Evolutionary conservation across 2,797 vertebrate species (phyloP).

Genomic region (Sebastes flavidus): DNA sequence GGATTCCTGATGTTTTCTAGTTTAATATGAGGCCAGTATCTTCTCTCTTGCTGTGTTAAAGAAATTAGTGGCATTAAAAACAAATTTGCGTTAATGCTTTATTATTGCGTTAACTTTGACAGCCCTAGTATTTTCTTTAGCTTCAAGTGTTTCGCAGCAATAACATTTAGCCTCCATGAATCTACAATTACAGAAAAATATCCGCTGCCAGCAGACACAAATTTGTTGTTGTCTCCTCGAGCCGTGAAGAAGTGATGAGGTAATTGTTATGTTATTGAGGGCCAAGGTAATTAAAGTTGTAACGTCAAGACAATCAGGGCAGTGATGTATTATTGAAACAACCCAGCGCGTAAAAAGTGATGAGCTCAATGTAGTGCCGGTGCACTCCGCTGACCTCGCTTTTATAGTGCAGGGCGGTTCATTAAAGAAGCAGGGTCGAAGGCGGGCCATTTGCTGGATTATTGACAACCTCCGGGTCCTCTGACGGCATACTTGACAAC

Average conservation of each 20-base stretch:
- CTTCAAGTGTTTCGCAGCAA: not conserved
- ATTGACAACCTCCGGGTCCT: slow-evolving; percentile 39
- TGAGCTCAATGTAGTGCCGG: slow-evolving; percentile 31
- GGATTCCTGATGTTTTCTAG: no score
- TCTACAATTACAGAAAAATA: not conserved
- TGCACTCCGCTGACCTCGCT: slow-evolving; percentile 32
- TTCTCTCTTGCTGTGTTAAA: no score
- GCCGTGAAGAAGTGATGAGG: not conserved
- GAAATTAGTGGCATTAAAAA: no score
- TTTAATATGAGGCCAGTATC: no score
- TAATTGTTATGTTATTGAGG: slow-evolving; percentile 5
- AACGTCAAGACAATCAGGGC: slow-evolving; percentile 4
- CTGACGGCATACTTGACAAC: slow-evolving; percentile 22
- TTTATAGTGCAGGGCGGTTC: slow-evolving; percentile 51
- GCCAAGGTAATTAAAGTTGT: slow-evolving; percentile 27
- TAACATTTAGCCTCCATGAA: not conserved
- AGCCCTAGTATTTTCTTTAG: not conserved
- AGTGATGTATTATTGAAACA: slow-evolving; percentile 36
- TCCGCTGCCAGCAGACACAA: not conserved
- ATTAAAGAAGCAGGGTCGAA: slow-evolving; percentile 49
- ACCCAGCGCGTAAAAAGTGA: slow-evolving; percentile 39
- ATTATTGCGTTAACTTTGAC: no score
- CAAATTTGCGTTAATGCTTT: no score
- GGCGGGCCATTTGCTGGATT: slow-evolving; percentile 41
- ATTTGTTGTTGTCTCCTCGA: not conserved